Evolutionary conservation across 2,888 invertebrate genomes (phyloP).

Genomic region (Drosophila kuntzei): DNA sequence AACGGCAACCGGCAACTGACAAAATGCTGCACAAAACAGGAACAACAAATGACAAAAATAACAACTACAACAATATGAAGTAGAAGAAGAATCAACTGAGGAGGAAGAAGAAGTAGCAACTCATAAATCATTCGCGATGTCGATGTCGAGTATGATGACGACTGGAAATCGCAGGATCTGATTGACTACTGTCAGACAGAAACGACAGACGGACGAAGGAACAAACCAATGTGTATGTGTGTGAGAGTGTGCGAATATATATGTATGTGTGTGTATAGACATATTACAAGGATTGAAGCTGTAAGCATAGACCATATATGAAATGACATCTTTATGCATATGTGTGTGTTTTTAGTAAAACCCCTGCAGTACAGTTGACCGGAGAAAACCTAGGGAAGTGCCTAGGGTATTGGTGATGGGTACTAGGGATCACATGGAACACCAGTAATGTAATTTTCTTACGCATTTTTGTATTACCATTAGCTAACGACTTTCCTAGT

Average conservation of each 20-base stretch:
- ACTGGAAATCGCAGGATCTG: conserved; percentile 75
- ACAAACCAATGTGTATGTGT: conserved; percentile 16
- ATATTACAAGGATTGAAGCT: conserved; percentile 44
- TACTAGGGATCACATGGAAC: no score
- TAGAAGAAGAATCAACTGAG: conserved; percentile 1
- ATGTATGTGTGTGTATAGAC: conserved; percentile 9
- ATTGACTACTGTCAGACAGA: conserved; percentile 75
- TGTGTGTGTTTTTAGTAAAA: conserved; percentile 23
- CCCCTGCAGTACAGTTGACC: no score
- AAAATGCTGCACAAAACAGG: conserved; percentile 32
- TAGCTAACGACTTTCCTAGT: no score
- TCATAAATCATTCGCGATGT: conserved; percentile 78
- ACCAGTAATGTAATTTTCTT: no score
- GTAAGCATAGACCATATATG: conserved; percentile 41
- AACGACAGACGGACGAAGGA: conserved; percentile 10
- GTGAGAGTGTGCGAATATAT: no score
- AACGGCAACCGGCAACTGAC: conserved; percentile 31
- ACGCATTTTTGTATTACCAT: no score
- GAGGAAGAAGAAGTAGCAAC: conserved; percentile 38
- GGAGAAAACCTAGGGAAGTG: no score
- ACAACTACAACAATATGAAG: conserved; percentile 23
- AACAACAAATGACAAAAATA: conserved; percentile 17
- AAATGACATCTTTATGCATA: conserved; percentile 33
- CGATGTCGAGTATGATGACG: conserved; percentile 79
- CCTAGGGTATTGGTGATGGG: no score